Conservation (phyloP, 2,797 vertebrate genomes). For the Gymnothorax reevesii region DNA sequence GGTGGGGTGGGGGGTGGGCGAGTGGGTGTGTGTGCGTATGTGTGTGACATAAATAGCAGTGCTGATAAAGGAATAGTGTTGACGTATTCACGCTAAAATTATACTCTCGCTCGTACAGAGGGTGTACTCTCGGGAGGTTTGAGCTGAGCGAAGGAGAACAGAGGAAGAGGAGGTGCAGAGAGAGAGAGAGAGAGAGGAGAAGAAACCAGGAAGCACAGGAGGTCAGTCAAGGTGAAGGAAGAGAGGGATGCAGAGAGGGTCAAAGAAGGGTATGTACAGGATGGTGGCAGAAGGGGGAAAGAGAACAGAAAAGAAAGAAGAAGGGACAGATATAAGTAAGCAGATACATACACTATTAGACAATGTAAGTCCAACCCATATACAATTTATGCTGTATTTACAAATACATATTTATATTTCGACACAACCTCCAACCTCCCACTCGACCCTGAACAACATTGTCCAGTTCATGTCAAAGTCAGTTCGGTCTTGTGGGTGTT, state of each 20-base stretch:
- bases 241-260: neutral
- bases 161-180: slow-evolving; percentile 8
- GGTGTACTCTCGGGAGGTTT: slow-evolving; percentile 8
- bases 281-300: neutral
- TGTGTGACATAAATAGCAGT: slow-evolving; percentile 53
- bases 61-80: slow-evolving; percentile 49
- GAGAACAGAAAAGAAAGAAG: neutral
- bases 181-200: neutral
- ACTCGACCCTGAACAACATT: neutral
- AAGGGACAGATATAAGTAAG: neutral
- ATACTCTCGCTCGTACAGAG: slow-evolving; percentile 37
- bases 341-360: neutral
- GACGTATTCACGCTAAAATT: slow-evolving; percentile 59
- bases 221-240: slow-evolving; percentile 1
- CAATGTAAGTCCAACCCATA: neutral
- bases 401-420: neutral
- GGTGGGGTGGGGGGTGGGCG: neutral
- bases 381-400: neutral
- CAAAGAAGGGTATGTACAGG: neutral
- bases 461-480: neutral
- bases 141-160: neutral
- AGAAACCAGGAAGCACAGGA: neutral
- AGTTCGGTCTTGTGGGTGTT: neutral
- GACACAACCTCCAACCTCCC: neutral
- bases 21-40: slow-evolving; percentile 40